phyloP scores from a whole-genome alignment of 2,797 vertebrate species.

The Coendou prehensilis region DNA sequence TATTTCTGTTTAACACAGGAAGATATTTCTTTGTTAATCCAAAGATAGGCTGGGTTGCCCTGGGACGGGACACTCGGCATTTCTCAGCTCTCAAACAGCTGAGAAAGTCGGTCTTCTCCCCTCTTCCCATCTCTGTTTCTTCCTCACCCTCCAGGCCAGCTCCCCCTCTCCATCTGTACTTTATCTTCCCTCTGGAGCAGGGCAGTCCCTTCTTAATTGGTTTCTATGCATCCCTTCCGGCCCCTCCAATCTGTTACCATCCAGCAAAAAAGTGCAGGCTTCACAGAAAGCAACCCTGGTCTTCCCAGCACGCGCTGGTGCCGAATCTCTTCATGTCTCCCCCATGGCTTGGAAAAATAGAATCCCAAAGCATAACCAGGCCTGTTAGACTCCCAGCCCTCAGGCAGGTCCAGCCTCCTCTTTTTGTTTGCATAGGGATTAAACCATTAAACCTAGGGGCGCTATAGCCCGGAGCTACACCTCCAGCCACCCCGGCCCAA shows the following conservation, averaged over 20 bases:
- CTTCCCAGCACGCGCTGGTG: background rate
- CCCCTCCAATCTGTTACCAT: background rate
- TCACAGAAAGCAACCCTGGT: background rate
- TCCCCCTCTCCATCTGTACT: background rate
- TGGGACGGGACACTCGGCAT: background rate
- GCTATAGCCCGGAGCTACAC: background rate
- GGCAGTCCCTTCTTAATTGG: accelerated
- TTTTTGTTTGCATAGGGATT: background rate
- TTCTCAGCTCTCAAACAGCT: too few relatives aligned
- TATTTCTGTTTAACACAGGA: background rate
- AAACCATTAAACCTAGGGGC: background rate
- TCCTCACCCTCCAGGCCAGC: background rate
- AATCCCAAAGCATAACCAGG: background rate
- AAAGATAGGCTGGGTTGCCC: background rate
- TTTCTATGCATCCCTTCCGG: background rate
- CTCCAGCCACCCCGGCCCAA: background rate
- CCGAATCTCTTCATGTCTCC: background rate
- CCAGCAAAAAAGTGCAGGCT: background rate
- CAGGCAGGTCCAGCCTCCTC: background rate
- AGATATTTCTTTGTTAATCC: background rate
- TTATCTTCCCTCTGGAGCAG: background rate
- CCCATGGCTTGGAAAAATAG: background rate
- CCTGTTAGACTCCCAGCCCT: accelerated
- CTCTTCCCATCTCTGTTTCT: background rate
- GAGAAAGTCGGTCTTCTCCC: background rate